Conservation (phyloP, 2,113 vertebrate genomes). For the Canis aureus region DNA sequence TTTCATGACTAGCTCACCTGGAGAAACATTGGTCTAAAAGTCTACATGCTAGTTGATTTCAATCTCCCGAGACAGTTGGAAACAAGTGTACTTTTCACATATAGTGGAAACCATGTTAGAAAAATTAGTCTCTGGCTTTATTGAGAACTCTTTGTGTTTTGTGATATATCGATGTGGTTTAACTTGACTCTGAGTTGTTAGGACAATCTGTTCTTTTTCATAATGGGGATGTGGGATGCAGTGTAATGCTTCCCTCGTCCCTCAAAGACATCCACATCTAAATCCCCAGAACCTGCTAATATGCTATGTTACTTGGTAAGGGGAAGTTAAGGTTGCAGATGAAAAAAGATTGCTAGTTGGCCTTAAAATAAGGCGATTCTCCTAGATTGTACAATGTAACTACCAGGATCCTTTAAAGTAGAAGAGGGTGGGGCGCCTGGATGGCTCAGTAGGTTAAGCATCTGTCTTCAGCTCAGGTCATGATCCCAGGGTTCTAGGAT, state of each 20-base stretch:
- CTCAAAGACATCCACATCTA: too few species aligned
- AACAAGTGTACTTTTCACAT: not conserved
- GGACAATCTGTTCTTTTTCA: not conserved
- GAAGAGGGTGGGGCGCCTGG: too few species aligned
- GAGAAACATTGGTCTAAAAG: not conserved
- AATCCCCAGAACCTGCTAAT: not conserved
- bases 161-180: not conserved
- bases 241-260: rapidly evolving
- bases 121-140: not conserved
- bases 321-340: not conserved
- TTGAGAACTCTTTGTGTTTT: not conserved
- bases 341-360: not conserved
- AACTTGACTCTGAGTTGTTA: not conserved
- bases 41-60: not conserved
- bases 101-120: not conserved
- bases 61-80: not conserved
- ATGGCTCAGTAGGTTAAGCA: too few species aligned
- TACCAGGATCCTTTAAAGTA: too few species aligned
- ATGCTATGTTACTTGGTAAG: not conserved
- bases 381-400: too few species aligned
- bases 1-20: not conserved
- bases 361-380: not conserved
- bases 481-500: too few species aligned
- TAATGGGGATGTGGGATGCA: not conserved
- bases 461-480: too few species aligned